A percentile compares a stretch with the other conserved stretches of the same genome.
These are phyloP conservation scores for Maniola jurtina DNA, from an alignment of 1,140 invertebrate species.

Conservation along the genomic window DNA sequence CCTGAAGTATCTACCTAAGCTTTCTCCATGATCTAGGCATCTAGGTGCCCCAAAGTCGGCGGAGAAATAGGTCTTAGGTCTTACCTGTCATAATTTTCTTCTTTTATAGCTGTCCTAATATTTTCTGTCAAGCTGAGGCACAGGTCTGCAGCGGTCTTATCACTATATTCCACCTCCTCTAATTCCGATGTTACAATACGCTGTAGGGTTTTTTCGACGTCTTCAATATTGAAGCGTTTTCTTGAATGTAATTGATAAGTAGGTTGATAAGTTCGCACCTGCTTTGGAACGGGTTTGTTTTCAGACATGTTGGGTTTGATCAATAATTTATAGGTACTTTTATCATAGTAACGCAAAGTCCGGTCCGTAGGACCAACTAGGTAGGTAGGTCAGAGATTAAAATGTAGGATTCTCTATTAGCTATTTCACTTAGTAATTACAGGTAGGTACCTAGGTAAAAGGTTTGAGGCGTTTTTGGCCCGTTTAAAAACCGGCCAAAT, in stretches of 20 bases:
- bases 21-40: too few relatives aligned
- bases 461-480: too few relatives aligned
- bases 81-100: constrained; percentile 74
- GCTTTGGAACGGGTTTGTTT: constrained; percentile 48
- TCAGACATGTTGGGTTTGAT: constrained; percentile 57
- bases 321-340: constrained; percentile 38
- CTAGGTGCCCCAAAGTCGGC: too few relatives aligned
- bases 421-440: too few relatives aligned
- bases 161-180: constrained; percentile 70
- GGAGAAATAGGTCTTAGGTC: too few relatives aligned
- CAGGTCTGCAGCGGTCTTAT: constrained; percentile 65
- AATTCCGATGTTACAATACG: constrained; percentile 63
- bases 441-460: too few relatives aligned
- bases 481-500: too few relatives aligned
- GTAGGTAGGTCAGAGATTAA: too few relatives aligned
- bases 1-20: too few relatives aligned
- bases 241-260: constrained; percentile 68
- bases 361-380: too few relatives aligned
- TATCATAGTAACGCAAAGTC: not conserved
- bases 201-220: constrained; percentile 60
- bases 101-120: constrained; percentile 65
- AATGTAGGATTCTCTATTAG: too few relatives aligned
- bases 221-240: constrained; percentile 61
- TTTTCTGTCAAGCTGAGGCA: constrained; percentile 59
- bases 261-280: constrained; percentile 69